These are phyloP conservation scores for Stercorarius parasiticus DNA, from an alignment of 2,113 vertebrate genomes.

Conservation along the genomic window DNA sequence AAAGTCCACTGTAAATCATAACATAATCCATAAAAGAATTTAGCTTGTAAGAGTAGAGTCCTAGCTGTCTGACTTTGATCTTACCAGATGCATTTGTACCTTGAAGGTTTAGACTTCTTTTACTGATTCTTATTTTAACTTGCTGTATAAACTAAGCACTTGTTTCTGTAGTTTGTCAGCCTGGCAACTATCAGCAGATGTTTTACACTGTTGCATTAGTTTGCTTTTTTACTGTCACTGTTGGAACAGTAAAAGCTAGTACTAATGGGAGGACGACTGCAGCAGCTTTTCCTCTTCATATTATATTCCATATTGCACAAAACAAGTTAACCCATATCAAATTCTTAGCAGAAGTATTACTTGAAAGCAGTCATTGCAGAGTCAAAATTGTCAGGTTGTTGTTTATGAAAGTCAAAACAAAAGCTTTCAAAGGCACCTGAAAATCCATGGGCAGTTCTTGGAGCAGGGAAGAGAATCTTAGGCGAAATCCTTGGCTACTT, in stretches of 20 bases:
- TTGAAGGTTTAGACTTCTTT: background rate
- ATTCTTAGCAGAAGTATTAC: background rate
- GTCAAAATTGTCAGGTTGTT: background rate
- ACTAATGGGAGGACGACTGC: background rate
- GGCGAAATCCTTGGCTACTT: background rate
- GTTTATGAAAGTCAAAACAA: background rate
- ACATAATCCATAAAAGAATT: background rate
- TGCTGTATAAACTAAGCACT: background rate
- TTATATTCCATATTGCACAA: background rate
- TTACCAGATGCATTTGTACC: conserved; percentile 3
- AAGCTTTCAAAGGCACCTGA: background rate
- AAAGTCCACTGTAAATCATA: background rate
- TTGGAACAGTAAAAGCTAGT: background rate
- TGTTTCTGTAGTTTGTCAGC: background rate
- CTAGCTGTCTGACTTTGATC: background rate
- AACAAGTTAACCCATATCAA: background rate
- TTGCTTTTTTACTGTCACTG: background rate
- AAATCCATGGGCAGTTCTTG: background rate
- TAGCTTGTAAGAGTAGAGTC: background rate
- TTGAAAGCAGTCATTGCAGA: background rate
- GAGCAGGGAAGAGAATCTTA: background rate
- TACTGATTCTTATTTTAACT: background rate
- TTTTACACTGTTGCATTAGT: background rate
- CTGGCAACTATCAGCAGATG: background rate
- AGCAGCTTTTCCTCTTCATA: background rate